A percentile compares a stretch with the other conserved stretches of the same genome.
phyloP scores from a whole-genome alignment of 2,888 invertebrate species.

The Phaedon cochleariae region DNA sequence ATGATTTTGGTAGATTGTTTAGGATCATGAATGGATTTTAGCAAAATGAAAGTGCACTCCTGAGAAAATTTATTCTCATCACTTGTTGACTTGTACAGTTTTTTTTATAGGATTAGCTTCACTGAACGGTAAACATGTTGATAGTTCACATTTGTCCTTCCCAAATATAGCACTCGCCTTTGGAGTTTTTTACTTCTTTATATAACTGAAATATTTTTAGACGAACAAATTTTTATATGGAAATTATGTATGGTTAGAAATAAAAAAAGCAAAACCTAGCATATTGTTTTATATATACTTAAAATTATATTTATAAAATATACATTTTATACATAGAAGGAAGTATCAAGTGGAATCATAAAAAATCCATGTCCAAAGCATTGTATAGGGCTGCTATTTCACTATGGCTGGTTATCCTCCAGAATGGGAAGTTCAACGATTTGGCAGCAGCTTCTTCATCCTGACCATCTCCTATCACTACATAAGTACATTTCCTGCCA shows the following conservation, averaged over 20 bases:
- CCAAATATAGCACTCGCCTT: not conserved
- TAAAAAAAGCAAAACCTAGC: not conserved
- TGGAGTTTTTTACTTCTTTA: not conserved
- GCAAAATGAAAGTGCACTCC: not conserved
- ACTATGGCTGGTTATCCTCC: constrained; percentile 93
- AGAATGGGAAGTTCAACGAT: constrained; percentile 96
- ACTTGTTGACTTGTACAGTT: constrained; percentile 3
- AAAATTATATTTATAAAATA: constrained; percentile 42
- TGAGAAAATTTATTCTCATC: not conserved
- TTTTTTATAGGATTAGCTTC: not conserved
- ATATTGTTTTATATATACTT: constrained; percentile 18
- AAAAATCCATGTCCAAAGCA: constrained; percentile 93
- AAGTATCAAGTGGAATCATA: constrained; percentile 67
- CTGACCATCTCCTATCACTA: constrained; percentile 94
- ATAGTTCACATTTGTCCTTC: not conserved
- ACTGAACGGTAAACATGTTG: not conserved
- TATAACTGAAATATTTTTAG: constrained; percentile 12
- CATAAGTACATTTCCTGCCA: constrained; percentile 96
- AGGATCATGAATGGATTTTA: constrained; percentile 1
- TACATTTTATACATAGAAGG: constrained; percentile 40
- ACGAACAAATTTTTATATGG: constrained; percentile 14
- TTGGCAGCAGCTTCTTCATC: constrained; percentile 97
- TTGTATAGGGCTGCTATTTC: constrained; percentile 94
- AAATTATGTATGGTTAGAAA: constrained; percentile 11
- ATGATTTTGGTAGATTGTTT: too few relatives aligned